A percentile compares a stretch with the other conserved stretches of the same genome.
phyloP scores from a whole-genome alignment of 2,113 vertebrate genomes.

The Alexandromys fortis region DNA sequence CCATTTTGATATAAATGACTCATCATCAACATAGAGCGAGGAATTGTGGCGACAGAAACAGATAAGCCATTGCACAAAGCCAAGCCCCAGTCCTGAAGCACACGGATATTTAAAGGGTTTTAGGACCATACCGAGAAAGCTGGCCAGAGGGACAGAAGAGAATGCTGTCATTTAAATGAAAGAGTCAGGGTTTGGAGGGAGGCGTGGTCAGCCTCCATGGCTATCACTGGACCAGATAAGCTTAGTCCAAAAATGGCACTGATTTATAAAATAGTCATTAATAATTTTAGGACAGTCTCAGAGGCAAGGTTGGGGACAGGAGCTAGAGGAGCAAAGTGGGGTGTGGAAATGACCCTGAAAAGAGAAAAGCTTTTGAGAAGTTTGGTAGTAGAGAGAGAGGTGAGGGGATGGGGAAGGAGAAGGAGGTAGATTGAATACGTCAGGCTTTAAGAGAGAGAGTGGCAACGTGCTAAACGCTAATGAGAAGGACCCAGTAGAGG shows the following conservation, averaged over 20 bases:
- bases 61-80: not conserved
- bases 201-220: not conserved
- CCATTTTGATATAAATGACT: not conserved
- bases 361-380: not conserved
- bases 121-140: not conserved
- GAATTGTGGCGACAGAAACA: slow-evolving; percentile 18
- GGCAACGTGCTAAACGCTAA: not conserved
- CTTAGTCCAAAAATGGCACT: slow-evolving; percentile 7
- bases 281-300: slow-evolving; percentile 29
- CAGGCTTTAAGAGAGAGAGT: not conserved
- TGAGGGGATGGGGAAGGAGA: slow-evolving; percentile 18
- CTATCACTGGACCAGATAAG: slow-evolving; percentile 3
- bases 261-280: not conserved
- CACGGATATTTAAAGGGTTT: not conserved
- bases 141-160: not conserved
- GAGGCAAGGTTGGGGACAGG: slow-evolving; percentile 14
- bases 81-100: not conserved
- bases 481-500: not conserved
- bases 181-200: not conserved
- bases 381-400: slow-evolving; percentile 40
- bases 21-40: slow-evolving; percentile 9
- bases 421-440: not conserved
- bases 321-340: not conserved
- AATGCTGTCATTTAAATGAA: not conserved
- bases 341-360: slow-evolving; percentile 48